Conservation (phyloP, 2,888 invertebrate genomes). For the Diloba caeruleocephala region DNA sequence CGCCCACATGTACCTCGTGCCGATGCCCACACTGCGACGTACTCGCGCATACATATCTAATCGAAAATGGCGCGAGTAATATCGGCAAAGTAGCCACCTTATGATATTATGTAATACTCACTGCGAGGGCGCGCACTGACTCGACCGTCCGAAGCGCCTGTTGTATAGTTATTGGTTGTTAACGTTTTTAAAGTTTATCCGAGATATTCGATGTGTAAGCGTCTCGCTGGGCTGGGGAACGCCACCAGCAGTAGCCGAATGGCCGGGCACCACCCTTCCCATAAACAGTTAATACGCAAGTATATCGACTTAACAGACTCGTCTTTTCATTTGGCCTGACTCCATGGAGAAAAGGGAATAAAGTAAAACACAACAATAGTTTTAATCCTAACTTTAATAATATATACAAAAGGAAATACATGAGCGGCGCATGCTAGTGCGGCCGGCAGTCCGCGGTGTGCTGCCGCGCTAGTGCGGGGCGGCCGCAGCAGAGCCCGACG, state of each 20-base stretch:
- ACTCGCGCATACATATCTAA: slow-evolving; percentile 40
- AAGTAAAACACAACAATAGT: slow-evolving; percentile 60
- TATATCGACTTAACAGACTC: too few species aligned
- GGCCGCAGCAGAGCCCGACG: slow-evolving; percentile 11
- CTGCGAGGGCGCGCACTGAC: slow-evolving; percentile 22
- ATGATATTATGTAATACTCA: slow-evolving; percentile 4
- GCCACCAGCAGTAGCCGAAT: slow-evolving; percentile 4
- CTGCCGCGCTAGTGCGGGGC: too few species aligned
- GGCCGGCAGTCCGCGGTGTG: slow-evolving; percentile 9
- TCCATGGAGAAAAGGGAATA: background rate
- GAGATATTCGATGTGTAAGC: slow-evolving; percentile 43
- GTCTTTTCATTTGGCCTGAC: too few species aligned
- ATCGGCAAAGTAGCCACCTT: slow-evolving; percentile 1
- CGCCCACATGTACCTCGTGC: too few species aligned
- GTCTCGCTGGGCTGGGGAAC: slow-evolving; percentile 18
- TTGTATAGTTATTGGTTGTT: slow-evolving; percentile 68
- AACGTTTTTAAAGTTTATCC: slow-evolving; percentile 79
- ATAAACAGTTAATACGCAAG: too few species aligned
- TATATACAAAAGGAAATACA: slow-evolving; percentile 84
- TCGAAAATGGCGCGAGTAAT: slow-evolving; percentile 20
- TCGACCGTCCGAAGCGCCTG: slow-evolving; percentile 52
- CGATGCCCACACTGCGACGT: slow-evolving; percentile 11
- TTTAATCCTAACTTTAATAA: slow-evolving; percentile 78
- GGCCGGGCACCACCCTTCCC: background rate
- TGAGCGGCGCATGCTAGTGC: slow-evolving; percentile 41